Base-by-base conservation (phyloP, 2,113 vertebrate species). In the Thymallus thymallus region DNA sequence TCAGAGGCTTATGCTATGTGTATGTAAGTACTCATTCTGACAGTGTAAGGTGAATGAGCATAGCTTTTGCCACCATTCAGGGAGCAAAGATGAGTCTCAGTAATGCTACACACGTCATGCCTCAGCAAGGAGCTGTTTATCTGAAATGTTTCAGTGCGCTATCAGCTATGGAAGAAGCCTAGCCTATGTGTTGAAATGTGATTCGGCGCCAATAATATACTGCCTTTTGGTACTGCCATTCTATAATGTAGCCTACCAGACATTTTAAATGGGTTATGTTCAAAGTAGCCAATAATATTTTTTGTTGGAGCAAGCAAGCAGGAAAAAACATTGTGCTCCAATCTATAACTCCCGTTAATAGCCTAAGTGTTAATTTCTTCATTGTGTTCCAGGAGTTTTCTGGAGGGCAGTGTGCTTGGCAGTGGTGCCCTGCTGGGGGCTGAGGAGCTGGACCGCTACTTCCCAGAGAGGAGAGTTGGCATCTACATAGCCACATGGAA, bases 401-500 rank as follows among this genome's bases (percentile, higher is more conserved):
- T 99, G 90, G 96, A 98, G 90, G 97, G 97, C 76, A 98, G 96
- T 68, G 92, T 98, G 60, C 83, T 98, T 88, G 96, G 95, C 0
- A 96, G 77, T 0, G 95, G 98, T 56, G 96, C 97, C 68, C 89
- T 99, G 82, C 91, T 99, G 48, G 98, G 98, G 41, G 95, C 96
- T 0, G 95, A 97, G 20, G 98, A 99, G 84, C 92, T 99, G 55
- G 94, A 95, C 77, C 95, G 96, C 0, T 95, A 97, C 84, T 98
- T 99, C 78, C 98, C 98, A 0, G 89, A 97, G 68, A 89, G 97
- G 72, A 93, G 30, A n/a, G 1, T 98, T 68, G 93, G 94, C 2
- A 77, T 99, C 73, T 99, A 96, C 55, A 82, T 98, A 63, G 93
- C 93, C 82, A 99, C 97, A 0, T 99, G 98, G 98, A 99, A 99